Evolutionary conservation across 1,140 invertebrate species (phyloP).

Genomic region (Caenorhabditis latens): DNA sequence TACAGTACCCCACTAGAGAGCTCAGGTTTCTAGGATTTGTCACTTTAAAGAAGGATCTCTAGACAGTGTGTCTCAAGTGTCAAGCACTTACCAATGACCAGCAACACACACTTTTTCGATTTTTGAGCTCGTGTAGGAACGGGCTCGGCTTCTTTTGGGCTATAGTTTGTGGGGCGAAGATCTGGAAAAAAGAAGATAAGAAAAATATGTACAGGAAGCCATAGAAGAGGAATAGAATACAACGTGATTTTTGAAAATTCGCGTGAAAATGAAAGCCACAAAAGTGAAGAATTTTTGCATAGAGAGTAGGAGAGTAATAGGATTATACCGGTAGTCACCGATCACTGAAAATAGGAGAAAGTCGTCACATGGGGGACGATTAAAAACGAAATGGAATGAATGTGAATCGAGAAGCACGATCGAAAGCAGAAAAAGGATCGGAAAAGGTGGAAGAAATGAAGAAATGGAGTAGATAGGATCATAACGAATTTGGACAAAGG

Average conservation of each 20-base stretch:
- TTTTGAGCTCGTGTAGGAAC: not conserved
- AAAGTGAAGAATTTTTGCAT: not conserved
- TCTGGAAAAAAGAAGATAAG: not conserved
- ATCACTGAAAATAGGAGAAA: not conserved
- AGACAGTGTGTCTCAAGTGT: not conserved
- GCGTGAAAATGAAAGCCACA: not conserved
- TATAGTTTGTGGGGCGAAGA: not conserved
- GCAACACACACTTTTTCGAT: constrained; percentile 1
- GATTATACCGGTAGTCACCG: not conserved
- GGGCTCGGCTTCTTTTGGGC: not conserved
- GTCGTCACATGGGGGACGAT: too few species aligned
- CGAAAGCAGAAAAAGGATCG: not conserved
- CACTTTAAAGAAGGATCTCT: too few species aligned
- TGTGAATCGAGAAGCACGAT: not conserved
- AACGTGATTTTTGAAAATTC: constrained; percentile 19
- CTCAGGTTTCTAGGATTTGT: not conserved
- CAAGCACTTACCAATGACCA: constrained; percentile 42
- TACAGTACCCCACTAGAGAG: not conserved
- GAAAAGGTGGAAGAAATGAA: too few species aligned
- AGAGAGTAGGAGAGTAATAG: not conserved
- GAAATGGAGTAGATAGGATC: too few species aligned
- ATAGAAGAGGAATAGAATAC: not conserved
- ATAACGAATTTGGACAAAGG: not conserved
- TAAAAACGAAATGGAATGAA: not conserved
- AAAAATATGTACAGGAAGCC: not conserved